phyloP scores from a whole-genome alignment of 2,113 vertebrate species.

The Chloroceryle aenea region DNA sequence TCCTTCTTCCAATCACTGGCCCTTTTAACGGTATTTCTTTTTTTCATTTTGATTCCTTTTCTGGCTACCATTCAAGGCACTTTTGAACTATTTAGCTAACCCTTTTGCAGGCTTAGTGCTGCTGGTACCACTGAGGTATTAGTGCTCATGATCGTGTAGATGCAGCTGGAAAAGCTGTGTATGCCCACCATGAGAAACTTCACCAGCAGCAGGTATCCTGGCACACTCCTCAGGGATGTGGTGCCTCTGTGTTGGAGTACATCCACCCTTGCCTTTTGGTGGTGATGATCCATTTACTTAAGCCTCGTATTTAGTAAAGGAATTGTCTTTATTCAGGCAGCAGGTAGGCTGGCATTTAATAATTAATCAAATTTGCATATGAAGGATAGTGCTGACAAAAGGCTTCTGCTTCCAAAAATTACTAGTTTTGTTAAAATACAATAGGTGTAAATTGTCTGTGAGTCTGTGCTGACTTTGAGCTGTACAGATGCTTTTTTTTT shows the following conservation, averaged over 20 bases:
- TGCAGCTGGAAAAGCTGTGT: neutral
- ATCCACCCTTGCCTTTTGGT: neutral
- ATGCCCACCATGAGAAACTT: neutral
- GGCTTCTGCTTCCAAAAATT: neutral
- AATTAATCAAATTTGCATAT: neutral
- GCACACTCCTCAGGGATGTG: neutral
- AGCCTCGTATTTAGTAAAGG: neutral
- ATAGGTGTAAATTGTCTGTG: neutral
- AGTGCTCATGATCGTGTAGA: neutral
- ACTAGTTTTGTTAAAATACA: neutral
- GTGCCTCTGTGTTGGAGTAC: fast-evolving
- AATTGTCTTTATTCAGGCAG: neutral
- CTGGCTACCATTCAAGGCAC: neutral
- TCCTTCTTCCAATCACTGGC: neutral
- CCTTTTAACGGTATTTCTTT: neutral
- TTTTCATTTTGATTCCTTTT: neutral
- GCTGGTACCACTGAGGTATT: neutral
- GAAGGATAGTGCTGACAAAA: neutral
- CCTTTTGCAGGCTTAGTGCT: neutral
- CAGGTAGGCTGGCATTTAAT: neutral
- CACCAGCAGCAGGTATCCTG: neutral
- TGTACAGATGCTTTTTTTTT: neutral
- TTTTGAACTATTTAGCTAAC: neutral
- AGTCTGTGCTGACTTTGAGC: neutral
- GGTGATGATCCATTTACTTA: neutral